phyloP scores from a whole-genome alignment of 30 jellyfish, hydroid and myxozoan species.

The Aurelia coerulea region DNA sequence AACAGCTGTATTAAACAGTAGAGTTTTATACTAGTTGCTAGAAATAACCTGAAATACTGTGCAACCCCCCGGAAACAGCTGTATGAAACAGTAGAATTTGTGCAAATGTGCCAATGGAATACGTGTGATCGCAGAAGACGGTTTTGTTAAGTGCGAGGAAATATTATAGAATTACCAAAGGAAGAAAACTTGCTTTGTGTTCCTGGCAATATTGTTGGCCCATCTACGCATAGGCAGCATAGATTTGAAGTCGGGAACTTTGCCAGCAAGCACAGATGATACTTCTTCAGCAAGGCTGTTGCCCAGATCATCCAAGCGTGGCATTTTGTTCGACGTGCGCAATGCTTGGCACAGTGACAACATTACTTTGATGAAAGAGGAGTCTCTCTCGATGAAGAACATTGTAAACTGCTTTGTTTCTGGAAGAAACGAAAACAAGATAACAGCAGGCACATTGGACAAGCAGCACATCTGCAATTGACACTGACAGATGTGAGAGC shows the following conservation, averaged over 20 bases:
- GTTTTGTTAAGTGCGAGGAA: no score
- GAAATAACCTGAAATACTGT: no score
- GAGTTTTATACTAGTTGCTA: no score
- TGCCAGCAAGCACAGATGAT: background rate
- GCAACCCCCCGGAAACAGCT: no score
- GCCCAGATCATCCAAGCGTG: background rate
- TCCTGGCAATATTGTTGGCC: conserved; percentile 8
- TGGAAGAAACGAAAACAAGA: conserved; percentile 10
- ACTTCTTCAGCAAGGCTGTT: background rate
- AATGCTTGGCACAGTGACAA: conserved; percentile 16
- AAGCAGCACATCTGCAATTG: background rate
- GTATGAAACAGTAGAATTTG: no score
- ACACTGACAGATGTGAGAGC: no score
- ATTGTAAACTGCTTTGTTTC: conserved; percentile 15
- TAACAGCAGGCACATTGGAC: conserved; percentile 3
- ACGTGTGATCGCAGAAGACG: no score
- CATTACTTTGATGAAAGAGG: conserved; percentile 1
- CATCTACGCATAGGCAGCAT: conserved; percentile 11
- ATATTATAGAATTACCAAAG: no score
- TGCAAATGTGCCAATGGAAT: no score
- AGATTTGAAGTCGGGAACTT: conserved; percentile 14
- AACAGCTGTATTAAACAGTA: no score
- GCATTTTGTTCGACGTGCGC: conserved; percentile 1
- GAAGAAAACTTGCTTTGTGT: background rate
- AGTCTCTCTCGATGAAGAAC: background rate